Conservation (phyloP, 2,113 vertebrate species). For the Actenoides lindsayi region DNA sequence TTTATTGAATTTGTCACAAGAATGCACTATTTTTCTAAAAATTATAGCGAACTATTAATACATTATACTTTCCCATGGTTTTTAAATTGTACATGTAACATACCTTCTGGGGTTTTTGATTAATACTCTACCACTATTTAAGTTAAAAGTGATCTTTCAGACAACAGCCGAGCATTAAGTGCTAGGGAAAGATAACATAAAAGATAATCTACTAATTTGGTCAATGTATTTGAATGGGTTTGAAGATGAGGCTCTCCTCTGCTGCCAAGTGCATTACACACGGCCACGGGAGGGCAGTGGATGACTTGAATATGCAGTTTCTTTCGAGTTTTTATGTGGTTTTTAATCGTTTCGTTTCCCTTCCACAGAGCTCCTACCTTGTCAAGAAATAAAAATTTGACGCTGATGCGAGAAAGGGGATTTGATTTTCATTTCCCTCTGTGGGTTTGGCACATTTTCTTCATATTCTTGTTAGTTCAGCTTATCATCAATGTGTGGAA, state of each 20-base stretch:
- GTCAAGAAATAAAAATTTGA: slow-evolving; percentile 74
- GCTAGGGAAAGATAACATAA: background rate
- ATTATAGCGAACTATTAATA: background rate
- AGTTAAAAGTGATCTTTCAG: background rate
- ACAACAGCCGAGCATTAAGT: background rate
- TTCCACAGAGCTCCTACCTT: slow-evolving; percentile 59
- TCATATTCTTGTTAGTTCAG: slow-evolving; percentile 56
- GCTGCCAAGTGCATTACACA: background rate
- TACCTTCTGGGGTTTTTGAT: background rate
- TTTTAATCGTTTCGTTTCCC: slow-evolving; percentile 63
- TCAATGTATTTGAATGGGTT: background rate
- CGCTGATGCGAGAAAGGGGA: slow-evolving; percentile 64
- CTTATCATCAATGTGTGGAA: slow-evolving; percentile 39
- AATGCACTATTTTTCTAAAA: background rate
- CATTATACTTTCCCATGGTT: background rate
- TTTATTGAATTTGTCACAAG: background rate
- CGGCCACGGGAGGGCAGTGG: slow-evolving; percentile 80
- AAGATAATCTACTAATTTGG: background rate
- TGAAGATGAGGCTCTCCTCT: background rate
- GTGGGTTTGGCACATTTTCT: slow-evolving; percentile 43
- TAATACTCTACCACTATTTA: background rate
- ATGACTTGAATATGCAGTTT: slow-evolving; percentile 61
- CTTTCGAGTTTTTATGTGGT: slow-evolving; percentile 4
- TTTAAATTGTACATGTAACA: background rate
- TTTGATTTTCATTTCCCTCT: slow-evolving; percentile 66